Percentiles rank a stretch among this genome's conserved stretches.
These are phyloP conservation scores for Lampropteryx suffumata DNA, from an alignment of 2,888 invertebrate genomes.

Conservation along the genomic window DNA sequence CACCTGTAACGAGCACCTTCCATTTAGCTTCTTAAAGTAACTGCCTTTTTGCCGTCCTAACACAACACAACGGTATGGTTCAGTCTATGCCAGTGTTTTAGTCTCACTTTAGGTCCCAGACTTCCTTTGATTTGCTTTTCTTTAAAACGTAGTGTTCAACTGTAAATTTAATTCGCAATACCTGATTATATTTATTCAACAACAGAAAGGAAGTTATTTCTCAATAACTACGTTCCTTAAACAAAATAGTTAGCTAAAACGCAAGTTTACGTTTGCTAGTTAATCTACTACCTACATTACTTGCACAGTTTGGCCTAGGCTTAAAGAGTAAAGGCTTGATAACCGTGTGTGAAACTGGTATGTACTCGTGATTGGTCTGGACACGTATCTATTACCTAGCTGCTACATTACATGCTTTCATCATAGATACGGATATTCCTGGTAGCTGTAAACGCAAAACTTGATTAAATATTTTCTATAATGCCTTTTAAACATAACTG, in stretches of 20 bases:
- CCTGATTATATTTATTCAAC: too few species aligned
- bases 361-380: slow-evolving; percentile 12
- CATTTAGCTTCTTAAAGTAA: slow-evolving; percentile 23
- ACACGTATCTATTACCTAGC: slow-evolving; percentile 15
- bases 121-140: too few species aligned
- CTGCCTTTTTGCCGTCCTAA: slow-evolving; percentile 18
- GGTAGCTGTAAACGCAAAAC: background rate
- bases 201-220: too few species aligned
- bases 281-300: background rate
- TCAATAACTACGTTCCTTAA: too few species aligned
- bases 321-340: background rate
- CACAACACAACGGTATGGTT: background rate
- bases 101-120: background rate
- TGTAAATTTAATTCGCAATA: too few species aligned
- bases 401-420: slow-evolving; percentile 14
- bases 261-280: background rate
- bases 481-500: too few species aligned
- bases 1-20: slow-evolving; percentile 53
- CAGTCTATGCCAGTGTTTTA: slow-evolving; percentile 8
- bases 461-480: too few species aligned
- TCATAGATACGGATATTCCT: slow-evolving; percentile 18
- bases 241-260: background rate
- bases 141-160: too few species aligned
- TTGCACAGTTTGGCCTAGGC: slow-evolving; percentile 2
- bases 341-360: slow-evolving; percentile 5